Conservation (phyloP, 2,888 invertebrate genomes). For the Stenchaetothrips biformis region DNA sequence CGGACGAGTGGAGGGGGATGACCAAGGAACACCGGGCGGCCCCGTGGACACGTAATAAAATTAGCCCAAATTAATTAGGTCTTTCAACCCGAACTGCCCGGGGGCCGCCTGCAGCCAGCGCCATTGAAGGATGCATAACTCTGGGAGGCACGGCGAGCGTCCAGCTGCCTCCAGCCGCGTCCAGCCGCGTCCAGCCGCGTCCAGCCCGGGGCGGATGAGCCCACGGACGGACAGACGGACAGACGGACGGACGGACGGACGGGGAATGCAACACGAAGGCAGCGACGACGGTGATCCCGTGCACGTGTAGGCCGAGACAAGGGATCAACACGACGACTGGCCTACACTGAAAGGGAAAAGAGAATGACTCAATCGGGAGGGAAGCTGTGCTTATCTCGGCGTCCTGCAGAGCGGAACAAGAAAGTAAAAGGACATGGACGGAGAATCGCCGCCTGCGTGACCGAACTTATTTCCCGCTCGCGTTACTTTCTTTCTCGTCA, state of each 20-base stretch:
- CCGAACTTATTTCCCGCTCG: too few relatives aligned
- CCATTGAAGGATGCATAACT: slow-evolving; percentile 24
- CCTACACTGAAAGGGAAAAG: background rate
- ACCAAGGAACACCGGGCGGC: background rate
- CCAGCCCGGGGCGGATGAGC: background rate
- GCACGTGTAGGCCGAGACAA: too few relatives aligned
- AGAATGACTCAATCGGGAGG: background rate
- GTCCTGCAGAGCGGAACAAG: too few relatives aligned
- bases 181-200: too few relatives aligned
- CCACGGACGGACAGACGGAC: too few relatives aligned
- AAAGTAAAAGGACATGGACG: too few relatives aligned
- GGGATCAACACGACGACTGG: background rate
- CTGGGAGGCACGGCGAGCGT: background rate
- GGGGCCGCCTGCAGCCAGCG: background rate
- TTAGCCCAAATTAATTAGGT: slow-evolving; percentile 22
- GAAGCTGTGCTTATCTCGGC: background rate
- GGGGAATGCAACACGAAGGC: too few relatives aligned
- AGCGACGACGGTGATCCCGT: too few relatives aligned
- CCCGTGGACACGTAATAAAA: slow-evolving; percentile 11
- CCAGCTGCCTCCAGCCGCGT: too few relatives aligned
- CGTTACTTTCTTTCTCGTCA: too few relatives aligned
- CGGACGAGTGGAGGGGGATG: background rate
- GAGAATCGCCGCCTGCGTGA: too few relatives aligned
- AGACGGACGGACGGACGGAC: too few relatives aligned
- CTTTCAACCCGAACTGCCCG: background rate